Conservation (phyloP, 2,113 vertebrate genomes). For the Electrona antarctica region DNA sequence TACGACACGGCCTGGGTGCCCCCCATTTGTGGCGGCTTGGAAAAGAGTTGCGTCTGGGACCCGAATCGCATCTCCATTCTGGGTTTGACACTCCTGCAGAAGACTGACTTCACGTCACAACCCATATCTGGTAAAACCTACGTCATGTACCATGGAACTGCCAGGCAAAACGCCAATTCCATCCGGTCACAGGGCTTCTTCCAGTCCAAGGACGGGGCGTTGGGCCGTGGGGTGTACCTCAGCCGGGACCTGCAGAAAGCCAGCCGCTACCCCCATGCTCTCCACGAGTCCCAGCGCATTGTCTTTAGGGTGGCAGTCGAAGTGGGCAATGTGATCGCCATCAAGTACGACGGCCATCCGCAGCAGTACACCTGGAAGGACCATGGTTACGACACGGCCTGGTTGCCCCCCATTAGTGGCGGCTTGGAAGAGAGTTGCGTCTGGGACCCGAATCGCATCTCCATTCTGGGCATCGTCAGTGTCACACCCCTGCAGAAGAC, state of each 20-base stretch:
- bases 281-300: neutral
- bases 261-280: conserved; percentile 36
- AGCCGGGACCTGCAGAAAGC: conserved; percentile 72
- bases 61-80: conserved; percentile 28
- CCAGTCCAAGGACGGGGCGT: conserved; percentile 48
- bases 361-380: conserved; percentile 54
- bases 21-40: conserved; percentile 54
- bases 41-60: conserved; percentile 75
- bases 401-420: conserved; percentile 50
- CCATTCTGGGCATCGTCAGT: neutral
- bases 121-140: neutral
- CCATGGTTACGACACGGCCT: conserved; percentile 38
- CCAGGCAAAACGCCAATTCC: accelerated
- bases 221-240: conserved; percentile 71
- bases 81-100: conserved; percentile 42
- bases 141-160: conserved; percentile 79
- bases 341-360: conserved; percentile 49
- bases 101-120: accelerated
- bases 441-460: conserved; percentile 54
- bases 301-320: conserved; percentile 50
- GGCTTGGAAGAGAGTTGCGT: conserved; percentile 74
- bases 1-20: conserved; percentile 68
- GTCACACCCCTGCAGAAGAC: conserved; percentile 16
- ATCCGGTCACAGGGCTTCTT: conserved; percentile 17
- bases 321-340: conserved; percentile 58